Evolutionary conservation across 1,140 invertebrate species (phyloP), one percentile per base, ranked within the genome.

Genomic region (Lepidotrigona ventralis): DNA sequence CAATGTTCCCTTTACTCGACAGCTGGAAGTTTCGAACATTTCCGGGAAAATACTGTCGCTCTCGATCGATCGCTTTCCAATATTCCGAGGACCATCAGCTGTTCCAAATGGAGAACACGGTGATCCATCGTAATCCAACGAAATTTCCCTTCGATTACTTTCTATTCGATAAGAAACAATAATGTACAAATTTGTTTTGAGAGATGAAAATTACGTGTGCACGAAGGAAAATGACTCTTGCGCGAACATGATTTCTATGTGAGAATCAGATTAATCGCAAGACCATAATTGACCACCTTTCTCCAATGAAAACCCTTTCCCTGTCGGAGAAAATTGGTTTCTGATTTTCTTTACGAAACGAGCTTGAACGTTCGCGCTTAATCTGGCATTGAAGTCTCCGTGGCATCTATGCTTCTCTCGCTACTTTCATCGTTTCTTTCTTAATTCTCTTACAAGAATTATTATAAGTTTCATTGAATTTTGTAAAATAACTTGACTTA

Each of bases 51-150:
- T 12, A 54, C n/a, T 54, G 72, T 75, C 60, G 58, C 80, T 81
- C 60, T 81, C 72, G 72, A 46, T 76, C 72, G 53, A 75, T 66
- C 72, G 80, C 72, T 81, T 81, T 78, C 66, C 66, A 70, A 78
- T 70, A n/a, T n/a, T 66, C 6, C 46, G 51, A 54, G 58, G 29
- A 56, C n/a, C 26, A 17, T 29, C 53, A 54, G 14, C 56, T 21
- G 23, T 39, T 29, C 12, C 14, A 5, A 71, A 33, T 2, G 19
- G 21, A 39, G 4, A 39, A 21, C 21, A 60, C 54, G 21, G 29
- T 26, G 23, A 69, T 56, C 17, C 26, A 58, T 33, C 29, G 58
- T 33, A 60, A 39, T 39, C 1, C 46, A 46, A 75, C 1, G 19
- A 21, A 26, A 74, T 58, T 69, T 63, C 63, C 75, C 60, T 77